Evolutionary conservation across 2,888 invertebrate species (phyloP).

Genomic region (Argyra leucocephala): DNA sequence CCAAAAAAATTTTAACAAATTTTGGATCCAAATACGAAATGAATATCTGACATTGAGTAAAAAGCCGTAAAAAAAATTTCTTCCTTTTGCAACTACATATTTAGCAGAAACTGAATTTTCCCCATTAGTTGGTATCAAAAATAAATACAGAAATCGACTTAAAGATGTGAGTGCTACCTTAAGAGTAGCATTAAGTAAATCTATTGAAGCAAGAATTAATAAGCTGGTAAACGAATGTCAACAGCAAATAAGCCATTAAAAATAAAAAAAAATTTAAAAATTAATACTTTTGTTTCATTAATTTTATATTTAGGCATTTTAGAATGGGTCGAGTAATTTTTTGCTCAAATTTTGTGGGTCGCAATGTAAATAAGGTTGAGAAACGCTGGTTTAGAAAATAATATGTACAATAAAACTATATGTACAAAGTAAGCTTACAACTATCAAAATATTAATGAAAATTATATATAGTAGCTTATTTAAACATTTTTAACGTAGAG

Average conservation of each 20-base stretch:
- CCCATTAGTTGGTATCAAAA: conserved; percentile 1
- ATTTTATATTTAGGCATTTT: no score
- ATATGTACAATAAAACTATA: no score
- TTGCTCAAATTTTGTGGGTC: no score
- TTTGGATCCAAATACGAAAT: conserved; percentile 14
- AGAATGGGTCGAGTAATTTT: no score
- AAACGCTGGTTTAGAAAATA: no score
- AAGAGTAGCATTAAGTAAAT: background rate
- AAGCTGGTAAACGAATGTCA: conserved; percentile 7
- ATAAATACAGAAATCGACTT: conserved; percentile 2
- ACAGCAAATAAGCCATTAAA: conserved; percentile 2
- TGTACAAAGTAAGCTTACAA: no score
- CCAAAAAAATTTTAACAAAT: conserved; percentile 19
- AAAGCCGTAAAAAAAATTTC: conserved; percentile 19
- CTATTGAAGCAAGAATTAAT: background rate
- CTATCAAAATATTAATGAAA: no score
- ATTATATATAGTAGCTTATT: no score
- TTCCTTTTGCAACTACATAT: conserved; percentile 24
- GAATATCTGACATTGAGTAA: conserved; percentile 23
- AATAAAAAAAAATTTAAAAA: conserved; percentile 6
- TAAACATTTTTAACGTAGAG: no score
- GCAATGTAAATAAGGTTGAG: no score
- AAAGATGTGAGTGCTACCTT: background rate
- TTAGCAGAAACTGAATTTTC: conserved; percentile 13
- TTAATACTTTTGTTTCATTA: no score